Base-by-base conservation (phyloP, 2,113 vertebrate species). In the Nannobrachium achirus region DNA sequence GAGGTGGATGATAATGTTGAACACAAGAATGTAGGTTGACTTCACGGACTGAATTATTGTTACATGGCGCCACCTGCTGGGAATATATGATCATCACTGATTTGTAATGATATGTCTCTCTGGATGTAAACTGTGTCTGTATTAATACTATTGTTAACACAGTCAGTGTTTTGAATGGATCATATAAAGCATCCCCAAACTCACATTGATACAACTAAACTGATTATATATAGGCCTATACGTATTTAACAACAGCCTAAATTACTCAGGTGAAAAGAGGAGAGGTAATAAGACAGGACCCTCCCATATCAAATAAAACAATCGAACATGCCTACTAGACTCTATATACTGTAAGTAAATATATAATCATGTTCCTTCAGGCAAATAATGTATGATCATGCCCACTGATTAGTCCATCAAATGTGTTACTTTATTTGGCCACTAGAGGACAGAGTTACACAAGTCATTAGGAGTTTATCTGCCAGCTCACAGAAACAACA, bases 1-100 rank as follows among this genome's bases (percentile, higher is more conserved):
- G 25, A 33, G 6, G 25, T 33, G 25, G 25, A 33, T 33, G 6
- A 33, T 33, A 33, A 4, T 33, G 25, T 33, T 33, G 25, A 33
- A 3, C 25, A 33, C 6, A 33, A 5, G 3, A 33, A 8, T 41
- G 50, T 10, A 41, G 48, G 11, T 7, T 13, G 14, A 5, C 2
- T 2, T 15, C 13, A 7, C 8, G 38, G 45, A 40, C 6, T 1
- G 4, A 11, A 67, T 67, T 38, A 7, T 61, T 70, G 42, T 62
- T 9, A 0, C 4, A 69, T 16, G 48, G 41, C 68, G 0, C 81
- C 86, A 62, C 75, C 89, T 90, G 56, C 74, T 88, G 91, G 85
- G 0, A 8, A 77, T 44, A 56, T 46, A 19, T 8, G 58, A 16
- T 19, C 10, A 18, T 19, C n/a, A 44, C n/a, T 15, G 9, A 46